A percentile compares a stretch with the other conserved stretches of the same genome.
phyloP scores from a whole-genome alignment of 2,888 invertebrate species.

The Pachycephus smyrnensis region DNA sequence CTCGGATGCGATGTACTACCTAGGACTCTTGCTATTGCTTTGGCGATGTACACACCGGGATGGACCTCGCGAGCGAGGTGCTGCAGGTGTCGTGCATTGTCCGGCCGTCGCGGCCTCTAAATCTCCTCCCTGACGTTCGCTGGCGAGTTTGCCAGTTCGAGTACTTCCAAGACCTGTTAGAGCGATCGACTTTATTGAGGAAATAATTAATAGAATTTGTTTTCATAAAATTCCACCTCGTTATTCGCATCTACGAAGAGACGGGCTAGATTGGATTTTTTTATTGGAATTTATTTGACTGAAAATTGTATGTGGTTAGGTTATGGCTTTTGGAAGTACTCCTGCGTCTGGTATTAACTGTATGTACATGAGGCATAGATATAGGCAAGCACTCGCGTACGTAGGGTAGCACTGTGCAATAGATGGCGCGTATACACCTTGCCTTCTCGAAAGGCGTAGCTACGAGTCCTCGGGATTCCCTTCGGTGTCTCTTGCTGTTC shows the following conservation, averaged over 20 bases:
- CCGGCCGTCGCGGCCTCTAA: constrained; percentile 57
- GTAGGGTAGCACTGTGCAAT: neutral
- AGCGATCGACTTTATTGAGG: neutral
- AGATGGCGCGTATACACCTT: neutral
- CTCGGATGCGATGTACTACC: neutral
- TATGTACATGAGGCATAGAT: neutral
- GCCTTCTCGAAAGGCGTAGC: constrained; percentile 4
- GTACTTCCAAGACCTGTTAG: constrained; percentile 42
- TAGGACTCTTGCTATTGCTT: constrained; percentile 1
- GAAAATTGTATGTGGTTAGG: neutral
- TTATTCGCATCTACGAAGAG: neutral
- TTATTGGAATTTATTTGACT: neutral
- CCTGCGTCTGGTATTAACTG: neutral
- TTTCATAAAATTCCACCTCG: neutral
- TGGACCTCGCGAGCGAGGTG: constrained; percentile 26
- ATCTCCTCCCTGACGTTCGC: constrained; percentile 55
- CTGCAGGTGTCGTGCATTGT: constrained; percentile 62
- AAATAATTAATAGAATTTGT: neutral
- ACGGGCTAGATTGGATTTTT: neutral
- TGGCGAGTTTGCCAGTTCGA: constrained; percentile 46
- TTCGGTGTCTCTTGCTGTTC: neutral
- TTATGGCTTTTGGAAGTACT: neutral
- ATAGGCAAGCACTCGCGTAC: neutral
- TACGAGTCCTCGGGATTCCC: neutral
- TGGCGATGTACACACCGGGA: neutral